phyloP scores from a whole-genome alignment of 2,113 vertebrate species.

The Mobula birostris region DNA sequence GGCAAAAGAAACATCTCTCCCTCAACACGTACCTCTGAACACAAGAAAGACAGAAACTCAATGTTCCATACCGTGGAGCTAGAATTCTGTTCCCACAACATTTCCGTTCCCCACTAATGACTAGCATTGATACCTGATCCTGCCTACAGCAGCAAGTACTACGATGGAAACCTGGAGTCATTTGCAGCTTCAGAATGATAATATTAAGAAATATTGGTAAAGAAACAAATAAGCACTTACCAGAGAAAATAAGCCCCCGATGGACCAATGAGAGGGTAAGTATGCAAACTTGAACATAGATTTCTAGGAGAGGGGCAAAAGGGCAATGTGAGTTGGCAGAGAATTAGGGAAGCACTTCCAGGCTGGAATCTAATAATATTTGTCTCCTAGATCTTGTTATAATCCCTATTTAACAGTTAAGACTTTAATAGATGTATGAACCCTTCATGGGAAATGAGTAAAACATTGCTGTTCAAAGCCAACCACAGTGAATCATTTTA shows the following conservation, averaged over 20 bases:
- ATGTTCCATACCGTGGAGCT: neutral
- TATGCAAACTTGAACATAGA: neutral
- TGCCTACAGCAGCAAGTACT: neutral
- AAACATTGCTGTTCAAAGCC: neutral
- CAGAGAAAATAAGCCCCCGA: neutral
- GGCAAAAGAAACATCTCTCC: neutral
- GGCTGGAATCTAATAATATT: neutral
- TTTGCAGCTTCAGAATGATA: neutral
- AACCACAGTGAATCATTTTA: neutral
- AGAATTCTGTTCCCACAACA: neutral
- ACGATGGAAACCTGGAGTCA: neutral
- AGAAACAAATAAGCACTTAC: neutral
- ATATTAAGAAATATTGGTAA: neutral
- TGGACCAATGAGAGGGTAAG: neutral
- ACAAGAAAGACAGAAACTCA: neutral
- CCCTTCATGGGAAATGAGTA: neutral
- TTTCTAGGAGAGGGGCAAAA: neutral
- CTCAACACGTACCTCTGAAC: neutral
- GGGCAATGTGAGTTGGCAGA: neutral
- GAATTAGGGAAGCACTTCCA: neutral
- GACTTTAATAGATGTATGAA: neutral
- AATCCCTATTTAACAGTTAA: neutral
- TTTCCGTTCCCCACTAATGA: neutral
- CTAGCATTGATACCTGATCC: neutral
- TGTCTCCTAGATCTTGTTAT: neutral